These are phyloP conservation scores for Lucilia sericata DNA, from an alignment of 1,140 invertebrate species.

Conservation along the genomic window DNA sequence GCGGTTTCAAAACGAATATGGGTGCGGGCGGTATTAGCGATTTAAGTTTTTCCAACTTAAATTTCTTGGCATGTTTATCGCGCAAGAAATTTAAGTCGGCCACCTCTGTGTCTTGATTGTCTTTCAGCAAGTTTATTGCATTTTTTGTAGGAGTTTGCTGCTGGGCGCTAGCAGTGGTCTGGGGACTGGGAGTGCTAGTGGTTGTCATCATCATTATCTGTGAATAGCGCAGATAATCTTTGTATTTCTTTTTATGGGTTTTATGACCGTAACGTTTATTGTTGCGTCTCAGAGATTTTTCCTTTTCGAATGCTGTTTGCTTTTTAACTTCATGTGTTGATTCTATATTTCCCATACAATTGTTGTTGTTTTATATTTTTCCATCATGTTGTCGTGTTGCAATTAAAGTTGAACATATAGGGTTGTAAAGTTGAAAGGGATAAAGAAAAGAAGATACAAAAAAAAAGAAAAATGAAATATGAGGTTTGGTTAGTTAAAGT, in stretches of 20 bases:
- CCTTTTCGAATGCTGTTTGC: conserved; percentile 53
- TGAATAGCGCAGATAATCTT: conserved; percentile 56
- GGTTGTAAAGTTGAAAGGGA: no score
- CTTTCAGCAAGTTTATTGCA: not conserved
- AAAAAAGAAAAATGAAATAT: no score
- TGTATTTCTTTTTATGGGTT: conserved; percentile 63
- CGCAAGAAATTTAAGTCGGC: not conserved
- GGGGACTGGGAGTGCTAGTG: not conserved
- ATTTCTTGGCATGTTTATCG: not conserved
- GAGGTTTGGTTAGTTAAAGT: not conserved
- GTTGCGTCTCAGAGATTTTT: conserved; percentile 58
- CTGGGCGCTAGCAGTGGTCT: not conserved
- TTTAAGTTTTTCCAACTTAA: not conserved
- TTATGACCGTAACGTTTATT: conserved; percentile 60
- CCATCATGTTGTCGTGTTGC: not conserved
- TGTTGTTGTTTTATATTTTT: not conserved
- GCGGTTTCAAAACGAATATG: conserved; percentile 20
- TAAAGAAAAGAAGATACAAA: no score
- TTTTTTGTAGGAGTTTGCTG: conserved; percentile 11
- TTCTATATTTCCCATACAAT: not conserved
- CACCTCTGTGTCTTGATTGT: not conserved
- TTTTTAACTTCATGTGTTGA: conserved; percentile 30
- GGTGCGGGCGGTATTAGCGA: conserved; percentile 2
- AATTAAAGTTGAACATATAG: conserved; percentile 19
- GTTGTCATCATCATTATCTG: conserved; percentile 35